phyloP scores from a whole-genome alignment of 2,113 vertebrate genomes.

The Lepus europaeus region DNA sequence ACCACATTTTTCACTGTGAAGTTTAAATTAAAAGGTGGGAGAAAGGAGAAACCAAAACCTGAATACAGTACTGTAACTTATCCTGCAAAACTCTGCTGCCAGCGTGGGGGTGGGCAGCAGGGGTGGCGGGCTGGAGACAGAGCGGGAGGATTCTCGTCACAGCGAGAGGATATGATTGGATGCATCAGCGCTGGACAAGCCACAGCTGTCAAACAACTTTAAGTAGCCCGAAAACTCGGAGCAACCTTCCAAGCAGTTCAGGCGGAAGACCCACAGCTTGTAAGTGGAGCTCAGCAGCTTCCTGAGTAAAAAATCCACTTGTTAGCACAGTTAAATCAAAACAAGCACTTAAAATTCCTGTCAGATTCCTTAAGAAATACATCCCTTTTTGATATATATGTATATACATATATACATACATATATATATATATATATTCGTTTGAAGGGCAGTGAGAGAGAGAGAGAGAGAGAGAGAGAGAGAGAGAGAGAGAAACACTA shows the following conservation, averaged over 20 bases:
- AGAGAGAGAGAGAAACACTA: too few relatives aligned
- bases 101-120: neutral
- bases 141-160: neutral
- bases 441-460: too few relatives aligned
- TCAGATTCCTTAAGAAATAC: constrained; percentile 47
- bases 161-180: neutral
- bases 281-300: constrained; percentile 67
- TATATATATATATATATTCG: too few relatives aligned
- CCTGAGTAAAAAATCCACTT: constrained; percentile 50
- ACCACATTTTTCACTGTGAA: constrained; percentile 2
- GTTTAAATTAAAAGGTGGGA: constrained; percentile 29
- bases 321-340: constrained; percentile 64
- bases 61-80: constrained; percentile 11
- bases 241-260: constrained; percentile 66
- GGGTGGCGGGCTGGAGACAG: too few relatives aligned
- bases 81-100: constrained; percentile 7
- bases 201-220: constrained; percentile 70
- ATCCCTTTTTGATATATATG: too few relatives aligned
- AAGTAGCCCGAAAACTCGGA: constrained; percentile 58
- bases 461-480: too few relatives aligned
- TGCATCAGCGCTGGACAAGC: neutral
- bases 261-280: constrained; percentile 52
- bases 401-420: too few relatives aligned
- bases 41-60: constrained; percentile 17
- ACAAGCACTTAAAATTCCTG: constrained; percentile 48